phyloP scores from a whole-genome alignment of 2,888 invertebrate species.

The Gerris lacustris region DNA sequence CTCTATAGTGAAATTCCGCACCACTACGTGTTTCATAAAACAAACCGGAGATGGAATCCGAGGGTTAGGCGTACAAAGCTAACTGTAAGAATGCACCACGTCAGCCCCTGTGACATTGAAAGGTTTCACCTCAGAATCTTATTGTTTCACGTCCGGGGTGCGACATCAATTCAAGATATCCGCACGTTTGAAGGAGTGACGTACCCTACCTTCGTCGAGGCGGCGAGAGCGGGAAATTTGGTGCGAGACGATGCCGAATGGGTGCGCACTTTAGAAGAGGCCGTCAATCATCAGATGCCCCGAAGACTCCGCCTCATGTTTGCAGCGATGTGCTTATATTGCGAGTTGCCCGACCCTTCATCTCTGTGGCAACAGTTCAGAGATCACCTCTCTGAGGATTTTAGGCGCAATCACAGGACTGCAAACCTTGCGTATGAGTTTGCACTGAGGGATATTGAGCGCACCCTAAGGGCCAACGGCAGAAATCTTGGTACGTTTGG shows the following conservation, averaged over 20 bases:
- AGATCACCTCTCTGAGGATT: too few species aligned
- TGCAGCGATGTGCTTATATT: background rate
- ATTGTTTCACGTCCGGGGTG: constrained; percentile 4
- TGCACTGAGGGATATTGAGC: too few species aligned
- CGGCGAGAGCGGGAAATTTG: background rate
- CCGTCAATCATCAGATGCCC: background rate
- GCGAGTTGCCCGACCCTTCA: background rate
- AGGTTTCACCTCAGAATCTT: constrained; percentile 1
- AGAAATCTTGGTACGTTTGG: too few species aligned
- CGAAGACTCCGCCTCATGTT: background rate
- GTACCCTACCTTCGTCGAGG: background rate
- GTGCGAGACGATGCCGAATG: background rate
- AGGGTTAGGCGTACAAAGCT: background rate
- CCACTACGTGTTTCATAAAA: background rate
- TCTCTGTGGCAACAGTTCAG: background rate
- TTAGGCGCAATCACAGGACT: too few species aligned
- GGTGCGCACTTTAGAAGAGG: background rate
- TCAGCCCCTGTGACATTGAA: background rate
- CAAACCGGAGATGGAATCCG: background rate
- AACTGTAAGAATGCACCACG: background rate
- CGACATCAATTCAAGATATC: background rate
- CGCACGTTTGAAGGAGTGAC: background rate
- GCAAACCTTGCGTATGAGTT: too few species aligned
- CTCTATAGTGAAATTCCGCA: background rate
- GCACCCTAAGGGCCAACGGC: too few species aligned